Percentiles rank a stretch among this genome's conserved stretches.
phyloP scores from a whole-genome alignment of 2,888 invertebrate genomes.

The Apamea monoglypha region DNA sequence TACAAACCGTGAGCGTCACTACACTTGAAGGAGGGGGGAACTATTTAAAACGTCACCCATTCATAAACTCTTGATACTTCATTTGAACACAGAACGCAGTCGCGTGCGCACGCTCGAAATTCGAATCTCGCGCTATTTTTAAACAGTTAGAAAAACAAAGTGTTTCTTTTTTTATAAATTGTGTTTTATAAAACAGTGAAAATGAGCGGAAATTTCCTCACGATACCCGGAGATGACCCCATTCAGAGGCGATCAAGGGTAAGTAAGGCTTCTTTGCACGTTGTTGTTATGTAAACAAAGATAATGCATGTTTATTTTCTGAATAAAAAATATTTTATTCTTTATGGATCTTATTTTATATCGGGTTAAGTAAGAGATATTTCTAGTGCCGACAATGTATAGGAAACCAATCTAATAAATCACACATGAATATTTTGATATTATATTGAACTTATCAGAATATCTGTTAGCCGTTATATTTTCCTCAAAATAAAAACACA shows the following conservation, averaged over 20 bases:
- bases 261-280: slow-evolving; percentile 80
- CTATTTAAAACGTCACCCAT: slow-evolving; percentile 89
- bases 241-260: slow-evolving; percentile 85
- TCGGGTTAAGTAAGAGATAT: not conserved
- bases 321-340: not conserved
- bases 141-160: slow-evolving; percentile 70
- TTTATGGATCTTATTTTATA: not conserved
- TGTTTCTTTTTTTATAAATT: slow-evolving; percentile 69
- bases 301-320: slow-evolving; percentile 21
- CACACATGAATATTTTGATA: slow-evolving; percentile 6
- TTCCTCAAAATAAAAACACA: slow-evolving; percentile 20
- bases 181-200: slow-evolving; percentile 74
- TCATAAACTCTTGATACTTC: slow-evolving; percentile 83
- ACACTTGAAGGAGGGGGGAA: slow-evolving; percentile 67
- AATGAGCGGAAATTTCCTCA: slow-evolving; percentile 89
- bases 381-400: not conserved
- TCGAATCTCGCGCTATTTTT: slow-evolving; percentile 71
- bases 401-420: slow-evolving; percentile 29
- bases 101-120: slow-evolving; percentile 82
- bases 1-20: slow-evolving; percentile 78
- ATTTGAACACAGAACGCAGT: slow-evolving; percentile 79
- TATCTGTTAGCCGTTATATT: not conserved
- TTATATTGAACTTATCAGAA: slow-evolving; percentile 15
- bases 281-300: slow-evolving; percentile 61
- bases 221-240: slow-evolving; percentile 85